phyloP scores from a whole-genome alignment of 2,113 vertebrate species.

The Cephalopholis sonnerati region DNA sequence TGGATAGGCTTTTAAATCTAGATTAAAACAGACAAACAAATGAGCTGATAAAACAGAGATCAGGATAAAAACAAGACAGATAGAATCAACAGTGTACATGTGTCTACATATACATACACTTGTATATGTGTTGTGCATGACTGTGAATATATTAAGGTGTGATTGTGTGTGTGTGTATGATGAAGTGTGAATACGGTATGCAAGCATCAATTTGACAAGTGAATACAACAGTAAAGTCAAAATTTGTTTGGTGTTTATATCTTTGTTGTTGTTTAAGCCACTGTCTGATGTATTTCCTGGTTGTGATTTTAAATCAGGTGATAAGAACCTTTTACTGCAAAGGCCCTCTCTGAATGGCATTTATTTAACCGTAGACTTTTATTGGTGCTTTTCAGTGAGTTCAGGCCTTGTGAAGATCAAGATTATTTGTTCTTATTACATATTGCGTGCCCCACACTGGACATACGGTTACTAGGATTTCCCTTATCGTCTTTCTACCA shows the following conservation, averaged over 20 bases:
- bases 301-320: background rate
- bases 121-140: background rate
- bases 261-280: background rate
- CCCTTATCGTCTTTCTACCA: slow-evolving; percentile 3
- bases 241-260: background rate
- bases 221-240: background rate
- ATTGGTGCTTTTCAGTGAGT: slow-evolving; percentile 19
- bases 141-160: background rate
- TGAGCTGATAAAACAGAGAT: background rate
- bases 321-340: background rate
- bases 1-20: background rate
- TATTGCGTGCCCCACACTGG: background rate
- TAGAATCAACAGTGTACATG: background rate
- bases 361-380: slow-evolving; percentile 11
- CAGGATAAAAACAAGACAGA: background rate
- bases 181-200: background rate
- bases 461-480: slow-evolving; percentile 1
- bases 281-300: background rate
- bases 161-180: background rate
- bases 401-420: slow-evolving; percentile 15
- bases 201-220: background rate
- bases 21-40: background rate
- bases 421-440: slow-evolving; percentile 37
- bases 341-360: background rate
- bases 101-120: background rate